These are phyloP conservation scores for Leptobrachium leishanense DNA, from an alignment of 2,113 vertebrate species.

Conservation along the genomic window DNA sequence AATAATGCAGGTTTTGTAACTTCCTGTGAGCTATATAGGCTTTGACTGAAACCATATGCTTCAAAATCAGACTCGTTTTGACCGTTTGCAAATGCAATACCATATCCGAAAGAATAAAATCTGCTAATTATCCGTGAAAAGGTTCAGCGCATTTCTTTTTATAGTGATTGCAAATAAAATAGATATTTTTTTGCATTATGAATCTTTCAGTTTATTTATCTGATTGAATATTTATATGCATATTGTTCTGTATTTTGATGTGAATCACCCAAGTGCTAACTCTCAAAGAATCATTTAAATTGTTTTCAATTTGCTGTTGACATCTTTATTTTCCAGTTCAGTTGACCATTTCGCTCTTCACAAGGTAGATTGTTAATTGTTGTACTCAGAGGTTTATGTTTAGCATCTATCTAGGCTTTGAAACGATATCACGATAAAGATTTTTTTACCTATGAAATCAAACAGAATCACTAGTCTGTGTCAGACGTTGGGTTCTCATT, in stretches of 20 bases:
- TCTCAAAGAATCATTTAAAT: slow-evolving; percentile 12
- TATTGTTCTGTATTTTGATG: slow-evolving; percentile 13
- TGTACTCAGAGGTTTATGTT: not conserved
- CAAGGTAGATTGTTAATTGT: slow-evolving; percentile 23
- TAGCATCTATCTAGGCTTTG: slow-evolving; percentile 10
- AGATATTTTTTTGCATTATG: not conserved
- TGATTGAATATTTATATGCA: slow-evolving; percentile 1
- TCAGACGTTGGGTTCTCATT: slow-evolving; percentile 7
- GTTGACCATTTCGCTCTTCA: slow-evolving; percentile 17
- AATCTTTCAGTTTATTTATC: slow-evolving; percentile 2
- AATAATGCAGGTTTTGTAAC: too few species aligned
- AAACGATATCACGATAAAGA: slow-evolving; percentile 13
- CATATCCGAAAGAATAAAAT: too few species aligned
- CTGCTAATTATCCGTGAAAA: too few species aligned
- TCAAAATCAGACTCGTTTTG: too few species aligned
- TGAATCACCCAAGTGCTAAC: slow-evolving; percentile 3
- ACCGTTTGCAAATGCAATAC: too few species aligned
- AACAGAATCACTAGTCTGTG: slow-evolving; percentile 13
- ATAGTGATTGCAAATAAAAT: not conserved
- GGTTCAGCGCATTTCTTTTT: too few species aligned
- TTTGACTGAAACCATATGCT: too few species aligned
- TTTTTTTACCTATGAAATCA: slow-evolving; percentile 14
- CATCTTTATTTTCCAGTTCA: slow-evolving; percentile 34
- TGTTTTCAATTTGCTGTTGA: slow-evolving; percentile 22
- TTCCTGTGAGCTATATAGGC: too few species aligned